A percentile compares a stretch with the other conserved stretches of the same genome.
These are phyloP conservation scores for Macropis europaea DNA, from an alignment of 2,888 invertebrate genomes.

Conservation along the genomic window DNA sequence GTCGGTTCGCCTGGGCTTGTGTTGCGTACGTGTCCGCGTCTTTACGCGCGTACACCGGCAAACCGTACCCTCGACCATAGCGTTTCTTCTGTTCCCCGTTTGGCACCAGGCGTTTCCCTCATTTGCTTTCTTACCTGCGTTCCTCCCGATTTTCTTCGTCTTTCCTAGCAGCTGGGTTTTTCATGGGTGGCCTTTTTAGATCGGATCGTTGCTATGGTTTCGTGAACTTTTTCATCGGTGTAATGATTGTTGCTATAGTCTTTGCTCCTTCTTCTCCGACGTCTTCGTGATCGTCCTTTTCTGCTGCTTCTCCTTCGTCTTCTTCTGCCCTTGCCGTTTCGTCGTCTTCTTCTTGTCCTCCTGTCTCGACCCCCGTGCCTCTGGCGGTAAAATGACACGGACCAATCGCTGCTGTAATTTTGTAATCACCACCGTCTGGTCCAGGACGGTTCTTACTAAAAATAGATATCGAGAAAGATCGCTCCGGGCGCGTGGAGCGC, in stretches of 20 bases:
- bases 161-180: neutral
- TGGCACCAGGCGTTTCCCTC: neutral
- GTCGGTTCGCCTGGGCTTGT: constrained; percentile 26
- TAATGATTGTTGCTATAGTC: constrained; percentile 22
- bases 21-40: neutral
- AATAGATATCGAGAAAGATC: constrained; percentile 43
- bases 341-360: constrained; percentile 2
- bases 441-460: constrained; percentile 40
- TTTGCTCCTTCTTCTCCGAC: constrained; percentile 2
- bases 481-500: neutral
- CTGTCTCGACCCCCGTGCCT: constrained; percentile 5
- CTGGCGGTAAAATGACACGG: constrained; percentile 40
- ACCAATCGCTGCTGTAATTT: constrained; percentile 48
- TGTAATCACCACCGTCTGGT: constrained; percentile 46
- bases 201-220: neutral
- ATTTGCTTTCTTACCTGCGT: neutral
- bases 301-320: neutral
- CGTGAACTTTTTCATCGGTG: neutral
- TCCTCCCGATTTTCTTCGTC: neutral
- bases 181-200: neutral
- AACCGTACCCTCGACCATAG: neutral
- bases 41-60: neutral
- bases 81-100: neutral
- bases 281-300: constrained; percentile 3
- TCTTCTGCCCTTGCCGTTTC: neutral